Conservation (phyloP, 2,113 vertebrate genomes). For the Coptodon bakossiorum region DNA sequence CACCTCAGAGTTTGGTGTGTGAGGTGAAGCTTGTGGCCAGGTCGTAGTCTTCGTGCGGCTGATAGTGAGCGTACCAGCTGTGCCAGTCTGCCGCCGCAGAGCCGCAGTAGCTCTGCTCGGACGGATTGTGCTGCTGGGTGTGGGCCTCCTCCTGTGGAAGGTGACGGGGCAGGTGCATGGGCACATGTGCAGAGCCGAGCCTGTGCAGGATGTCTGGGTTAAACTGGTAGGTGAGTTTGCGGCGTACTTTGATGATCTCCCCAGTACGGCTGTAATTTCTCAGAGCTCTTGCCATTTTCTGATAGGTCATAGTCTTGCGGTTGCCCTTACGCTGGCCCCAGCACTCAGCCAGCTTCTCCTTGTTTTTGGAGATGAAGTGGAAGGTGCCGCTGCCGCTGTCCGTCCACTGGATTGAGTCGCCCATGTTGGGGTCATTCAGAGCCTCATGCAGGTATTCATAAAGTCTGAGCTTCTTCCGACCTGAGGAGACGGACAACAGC, state of each 20-base stretch:
- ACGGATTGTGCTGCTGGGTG: slow-evolving; percentile 52
- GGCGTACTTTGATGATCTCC: slow-evolving; percentile 89
- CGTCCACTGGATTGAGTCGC: slow-evolving; percentile 93
- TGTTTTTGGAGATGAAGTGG: slow-evolving; percentile 96
- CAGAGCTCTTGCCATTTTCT: slow-evolving; percentile 96
- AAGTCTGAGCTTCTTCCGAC: slow-evolving; percentile 87
- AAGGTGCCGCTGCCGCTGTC: slow-evolving; percentile 85
- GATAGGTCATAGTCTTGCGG: slow-evolving; percentile 96
- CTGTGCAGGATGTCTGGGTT: slow-evolving; percentile 84
- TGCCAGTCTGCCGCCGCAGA: slow-evolving; percentile 70
- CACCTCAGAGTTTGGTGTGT: slow-evolving; percentile 38
- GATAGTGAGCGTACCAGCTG: slow-evolving; percentile 73
- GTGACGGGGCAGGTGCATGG: slow-evolving; percentile 22
- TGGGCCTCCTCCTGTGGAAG: slow-evolving; percentile 65
- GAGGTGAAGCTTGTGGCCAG: slow-evolving; percentile 49
- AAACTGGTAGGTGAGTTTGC: slow-evolving; percentile 96
- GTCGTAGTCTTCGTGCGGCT: slow-evolving; percentile 70
- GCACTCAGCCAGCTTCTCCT: slow-evolving; percentile 91
- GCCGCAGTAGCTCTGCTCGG: slow-evolving; percentile 70
- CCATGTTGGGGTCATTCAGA: slow-evolving; percentile 83
- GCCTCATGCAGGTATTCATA: slow-evolving; percentile 92
- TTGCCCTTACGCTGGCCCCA: slow-evolving; percentile 97
- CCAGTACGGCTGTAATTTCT: slow-evolving; percentile 95
- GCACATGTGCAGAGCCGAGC: slow-evolving; percentile 66
- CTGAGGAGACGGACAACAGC: slow-evolving; percentile 52